Conservation (phyloP, 1,140 invertebrate genomes). For the Zaprionus ghesquierei region DNA sequence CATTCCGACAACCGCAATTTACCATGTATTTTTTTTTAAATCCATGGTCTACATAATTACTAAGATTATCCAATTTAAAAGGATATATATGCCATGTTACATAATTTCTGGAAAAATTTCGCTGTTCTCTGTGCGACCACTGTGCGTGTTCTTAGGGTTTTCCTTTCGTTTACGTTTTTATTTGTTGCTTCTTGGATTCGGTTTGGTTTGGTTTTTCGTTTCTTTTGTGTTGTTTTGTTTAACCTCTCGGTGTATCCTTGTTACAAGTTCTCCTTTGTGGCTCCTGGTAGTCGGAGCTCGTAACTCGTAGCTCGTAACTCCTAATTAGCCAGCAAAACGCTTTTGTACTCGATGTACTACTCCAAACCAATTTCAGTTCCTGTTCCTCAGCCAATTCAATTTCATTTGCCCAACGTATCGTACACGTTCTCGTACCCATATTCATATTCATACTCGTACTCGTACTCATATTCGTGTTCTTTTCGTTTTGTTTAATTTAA, state of each 20-base stretch:
- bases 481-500: conserved; percentile 47
- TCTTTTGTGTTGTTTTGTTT: conserved; percentile 21
- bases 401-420: conserved; percentile 26
- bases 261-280: conserved; percentile 31
- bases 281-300: conserved; percentile 24
- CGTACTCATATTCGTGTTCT: conserved; percentile 6
- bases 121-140: neutral
- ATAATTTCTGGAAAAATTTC: neutral
- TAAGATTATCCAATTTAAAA: too few relatives aligned
- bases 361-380: conserved; percentile 37
- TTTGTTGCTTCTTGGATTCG: neutral
- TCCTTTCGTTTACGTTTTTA: neutral
- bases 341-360: conserved; percentile 47
- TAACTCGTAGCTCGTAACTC: conserved; percentile 12
- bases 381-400: conserved; percentile 21
- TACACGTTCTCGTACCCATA: neutral
- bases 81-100: neutral
- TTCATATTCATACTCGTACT: neutral
- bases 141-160: neutral
- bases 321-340: conserved; percentile 40
- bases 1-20: too few relatives aligned
- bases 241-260: conserved; percentile 20
- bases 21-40: too few relatives aligned
- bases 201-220: conserved; percentile 1
- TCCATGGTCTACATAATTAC: too few relatives aligned